These are phyloP conservation scores for Pammene aurita DNA, from an alignment of 2,888 invertebrate genomes.

Conservation along the genomic window DNA sequence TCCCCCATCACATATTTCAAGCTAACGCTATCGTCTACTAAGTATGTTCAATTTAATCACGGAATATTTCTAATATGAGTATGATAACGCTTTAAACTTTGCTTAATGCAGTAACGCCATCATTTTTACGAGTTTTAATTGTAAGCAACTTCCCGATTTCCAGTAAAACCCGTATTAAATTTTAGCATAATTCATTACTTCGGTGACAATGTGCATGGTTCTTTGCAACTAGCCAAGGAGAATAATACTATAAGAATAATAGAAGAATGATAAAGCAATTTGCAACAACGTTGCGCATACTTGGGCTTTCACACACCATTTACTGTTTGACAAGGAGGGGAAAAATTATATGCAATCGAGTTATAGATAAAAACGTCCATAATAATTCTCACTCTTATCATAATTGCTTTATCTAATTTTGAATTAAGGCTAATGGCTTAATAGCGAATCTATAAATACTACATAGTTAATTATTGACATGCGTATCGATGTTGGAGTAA, in stretches of 20 bases:
- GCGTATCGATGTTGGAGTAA: neutral
- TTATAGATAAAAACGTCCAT: conserved; percentile 1
- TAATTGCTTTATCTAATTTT: conserved; percentile 13
- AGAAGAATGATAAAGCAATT: neutral
- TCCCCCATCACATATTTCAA: too few relatives aligned
- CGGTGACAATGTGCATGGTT: too few relatives aligned
- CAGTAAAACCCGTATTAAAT: too few relatives aligned
- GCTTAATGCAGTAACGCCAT: too few relatives aligned
- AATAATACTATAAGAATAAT: neutral
- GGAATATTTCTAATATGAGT: too few relatives aligned
- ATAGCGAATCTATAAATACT: neutral
- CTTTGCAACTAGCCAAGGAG: neutral
- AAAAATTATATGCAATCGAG: neutral
- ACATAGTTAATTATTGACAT: neutral
- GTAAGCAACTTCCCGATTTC: too few relatives aligned
- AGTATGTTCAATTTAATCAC: too few relatives aligned
- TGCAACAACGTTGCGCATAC: conserved; percentile 5
- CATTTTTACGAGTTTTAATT: too few relatives aligned
- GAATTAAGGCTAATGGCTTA: neutral
- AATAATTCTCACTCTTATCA: conserved; percentile 4
- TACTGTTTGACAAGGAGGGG: neutral
- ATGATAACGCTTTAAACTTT: too few relatives aligned
- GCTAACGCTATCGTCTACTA: too few relatives aligned
- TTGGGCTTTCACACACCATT: conserved; percentile 2
- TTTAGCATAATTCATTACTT: too few relatives aligned